Conservation (phyloP, 2,113 vertebrate genomes). For the Etia nguti region DNA sequence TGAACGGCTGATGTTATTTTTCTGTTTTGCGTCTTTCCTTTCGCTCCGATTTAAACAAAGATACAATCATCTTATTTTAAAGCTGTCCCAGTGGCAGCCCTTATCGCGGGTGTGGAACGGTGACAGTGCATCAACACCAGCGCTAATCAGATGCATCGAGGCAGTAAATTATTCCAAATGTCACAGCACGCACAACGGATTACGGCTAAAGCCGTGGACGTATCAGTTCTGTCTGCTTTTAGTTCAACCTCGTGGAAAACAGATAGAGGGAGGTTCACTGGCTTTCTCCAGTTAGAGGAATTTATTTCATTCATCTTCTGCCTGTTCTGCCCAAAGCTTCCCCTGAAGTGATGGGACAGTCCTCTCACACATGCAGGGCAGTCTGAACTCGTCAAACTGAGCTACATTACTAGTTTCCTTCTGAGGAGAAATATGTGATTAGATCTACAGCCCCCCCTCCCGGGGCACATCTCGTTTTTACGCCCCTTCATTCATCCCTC, state of each 20-base stretch:
- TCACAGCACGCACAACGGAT: slow-evolving; percentile 20
- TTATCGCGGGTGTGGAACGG: slow-evolving; percentile 16
- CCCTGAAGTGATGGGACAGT: not conserved
- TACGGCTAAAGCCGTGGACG: not conserved
- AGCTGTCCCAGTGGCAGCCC: not conserved
- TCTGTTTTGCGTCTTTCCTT: not conserved
- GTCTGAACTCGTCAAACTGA: not conserved
- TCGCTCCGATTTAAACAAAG: slow-evolving; percentile 29
- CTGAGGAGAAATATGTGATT: not conserved
- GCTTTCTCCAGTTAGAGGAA: not conserved
- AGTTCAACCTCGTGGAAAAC: not conserved
- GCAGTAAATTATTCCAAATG: slow-evolving; percentile 42
- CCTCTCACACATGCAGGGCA: not conserved
- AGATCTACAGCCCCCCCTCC: not conserved
- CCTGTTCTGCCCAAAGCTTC: not conserved
- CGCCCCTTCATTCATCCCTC: not conserved
- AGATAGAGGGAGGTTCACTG: not conserved
- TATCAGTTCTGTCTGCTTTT: not conserved
- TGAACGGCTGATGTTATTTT: not conserved
- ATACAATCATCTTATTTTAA: slow-evolving; percentile 36
- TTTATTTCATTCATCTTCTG: not conserved
- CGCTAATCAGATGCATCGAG: slow-evolving; percentile 38
- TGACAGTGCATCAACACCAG: slow-evolving; percentile 17
- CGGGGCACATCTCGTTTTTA: not conserved
- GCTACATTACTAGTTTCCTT: not conserved